phyloP scores from a whole-genome alignment of 2,113 vertebrate genomes.

The Chaetodon auriga region DNA sequence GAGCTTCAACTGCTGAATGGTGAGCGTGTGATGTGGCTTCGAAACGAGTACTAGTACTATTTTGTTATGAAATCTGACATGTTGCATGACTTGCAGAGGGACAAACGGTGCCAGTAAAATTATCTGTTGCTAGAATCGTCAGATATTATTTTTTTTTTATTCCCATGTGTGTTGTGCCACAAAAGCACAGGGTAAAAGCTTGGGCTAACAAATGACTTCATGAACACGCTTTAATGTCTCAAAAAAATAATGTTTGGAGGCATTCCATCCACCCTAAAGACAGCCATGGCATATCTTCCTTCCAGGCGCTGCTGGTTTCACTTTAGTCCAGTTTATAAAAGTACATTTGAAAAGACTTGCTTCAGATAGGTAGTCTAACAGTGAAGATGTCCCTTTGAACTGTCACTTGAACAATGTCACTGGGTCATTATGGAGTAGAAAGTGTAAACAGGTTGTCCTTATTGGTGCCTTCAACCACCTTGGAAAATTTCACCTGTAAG shows the following conservation, averaged over 20 bases:
- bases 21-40: neutral
- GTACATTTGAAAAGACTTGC: neutral
- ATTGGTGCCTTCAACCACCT: neutral
- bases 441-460: neutral
- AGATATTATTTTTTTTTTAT: neutral
- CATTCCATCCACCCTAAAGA: neutral
- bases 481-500: neutral
- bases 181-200: neutral
- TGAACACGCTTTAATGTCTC: neutral
- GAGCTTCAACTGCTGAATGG: neutral
- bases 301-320: neutral
- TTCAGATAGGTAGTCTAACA: neutral
- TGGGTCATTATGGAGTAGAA: neutral
- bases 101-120: neutral
- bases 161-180: neutral
- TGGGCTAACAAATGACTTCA: too few relatives aligned
- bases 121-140: neutral
- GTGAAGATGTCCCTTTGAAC: neutral
- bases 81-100: neutral
- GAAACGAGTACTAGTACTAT: neutral
- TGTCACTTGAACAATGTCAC: neutral
- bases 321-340: neutral
- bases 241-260: neutral
- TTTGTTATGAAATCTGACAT: too few relatives aligned
- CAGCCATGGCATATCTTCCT: neutral